Evolutionary conservation across 2,888 invertebrate genomes (phyloP), one percentile per base, ranked within the genome.

Genomic region (Psococerastis gibbosa): DNA sequence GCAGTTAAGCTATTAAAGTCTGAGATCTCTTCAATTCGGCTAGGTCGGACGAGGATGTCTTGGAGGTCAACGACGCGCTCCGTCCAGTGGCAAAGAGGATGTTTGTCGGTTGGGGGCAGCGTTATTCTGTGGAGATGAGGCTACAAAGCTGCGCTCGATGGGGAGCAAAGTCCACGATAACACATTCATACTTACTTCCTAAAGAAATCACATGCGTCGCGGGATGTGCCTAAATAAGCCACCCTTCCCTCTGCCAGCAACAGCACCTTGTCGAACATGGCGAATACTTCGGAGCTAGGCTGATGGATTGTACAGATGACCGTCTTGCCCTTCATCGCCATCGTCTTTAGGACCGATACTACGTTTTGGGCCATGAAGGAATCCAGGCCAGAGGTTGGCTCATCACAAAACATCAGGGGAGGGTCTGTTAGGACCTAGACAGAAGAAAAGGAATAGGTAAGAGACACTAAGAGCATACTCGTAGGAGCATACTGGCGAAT

Each of bases 331-430:
- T 78, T 53, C 72, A 59, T 50, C 2, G 55, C 53, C 48, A 55
- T 49, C 9, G 52, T 52, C 46, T 53, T 63, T 53, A 61, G 49
- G 41, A 83, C 80, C 60, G 81, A 78, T 15, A 91, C 76, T 2
- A 95, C 88, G 60, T 83, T 91, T 57, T 85, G 79, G 0, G 97
- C 95, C 89, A 94, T 95, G 56, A 84, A 94, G 0, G 94, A 91
- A 61, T 97, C 97, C 45, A 97, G 66, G 2, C 95, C 92, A 0
- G 92, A 92, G 0, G 95, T 97, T 0, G 95, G 95, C 56, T 97
- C 97, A 56, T 97, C 97, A 59, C 94, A 94, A 59, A 97, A 89
- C 71, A 97, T 75, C 34, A 97, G 65, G 0, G 88, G 79, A 0
- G 97, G 97, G 65, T 97, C 87, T 0, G 92, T 95, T 35, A 95